These are phyloP conservation scores for Philereme vetulata DNA, from an alignment of 2,888 invertebrate genomes.

Conservation along the genomic window DNA sequence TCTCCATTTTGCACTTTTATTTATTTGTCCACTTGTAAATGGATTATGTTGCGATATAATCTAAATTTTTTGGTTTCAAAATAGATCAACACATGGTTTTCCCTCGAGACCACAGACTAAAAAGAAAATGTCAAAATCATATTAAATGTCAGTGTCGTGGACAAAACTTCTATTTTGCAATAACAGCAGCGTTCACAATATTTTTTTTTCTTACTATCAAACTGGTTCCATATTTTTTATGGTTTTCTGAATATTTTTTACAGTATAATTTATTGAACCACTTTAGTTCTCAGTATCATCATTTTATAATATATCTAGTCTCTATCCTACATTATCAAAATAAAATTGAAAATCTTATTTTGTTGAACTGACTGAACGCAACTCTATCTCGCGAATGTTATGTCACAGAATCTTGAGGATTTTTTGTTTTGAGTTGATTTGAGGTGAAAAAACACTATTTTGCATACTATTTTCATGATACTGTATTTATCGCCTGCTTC, in stretches of 20 bases:
- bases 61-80: constrained; percentile 22
- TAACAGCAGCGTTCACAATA: no score
- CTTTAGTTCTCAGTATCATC: no score
- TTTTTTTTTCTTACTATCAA: no score
- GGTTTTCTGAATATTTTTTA: no score
- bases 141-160: not conserved
- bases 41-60: constrained; percentile 2
- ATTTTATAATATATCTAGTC: no score
- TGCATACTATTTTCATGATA: constrained; percentile 1
- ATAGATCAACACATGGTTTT: constrained; percentile 53
- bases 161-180: no score
- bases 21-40: not conserved
- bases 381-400: constrained; percentile 53
- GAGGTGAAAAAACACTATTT: constrained; percentile 53
- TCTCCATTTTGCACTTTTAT: constrained; percentile 62
- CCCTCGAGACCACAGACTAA: constrained; percentile 42
- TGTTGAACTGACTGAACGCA: no score
- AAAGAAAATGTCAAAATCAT: constrained; percentile 22
- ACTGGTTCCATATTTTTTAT: no score
- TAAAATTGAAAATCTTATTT: no score
- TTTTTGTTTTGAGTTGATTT: constrained; percentile 66
- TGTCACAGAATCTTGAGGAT: constrained; percentile 62
- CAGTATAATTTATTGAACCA: no score
- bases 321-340: no score
- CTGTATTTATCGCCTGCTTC: not conserved